phyloP scores from a whole-genome alignment of 2,113 vertebrate species.

The Gopherus flavomarginatus region DNA sequence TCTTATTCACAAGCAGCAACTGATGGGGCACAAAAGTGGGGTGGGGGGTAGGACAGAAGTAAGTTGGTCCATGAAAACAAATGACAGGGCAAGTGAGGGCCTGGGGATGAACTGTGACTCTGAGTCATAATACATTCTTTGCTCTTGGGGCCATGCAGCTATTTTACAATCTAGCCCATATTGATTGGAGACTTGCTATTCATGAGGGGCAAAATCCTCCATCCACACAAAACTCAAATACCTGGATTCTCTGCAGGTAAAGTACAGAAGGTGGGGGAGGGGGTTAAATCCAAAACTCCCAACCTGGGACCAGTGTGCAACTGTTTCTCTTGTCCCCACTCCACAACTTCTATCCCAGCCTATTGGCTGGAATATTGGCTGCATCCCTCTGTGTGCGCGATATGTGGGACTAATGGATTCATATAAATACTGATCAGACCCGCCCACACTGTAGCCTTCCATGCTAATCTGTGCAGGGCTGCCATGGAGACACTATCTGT shows the following conservation, averaged over 20 bases:
- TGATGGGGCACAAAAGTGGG: not conserved
- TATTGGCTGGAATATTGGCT: accelerated
- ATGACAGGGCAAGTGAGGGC: not conserved
- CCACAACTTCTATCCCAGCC: not conserved
- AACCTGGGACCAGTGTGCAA: not conserved
- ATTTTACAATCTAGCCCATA: not conserved
- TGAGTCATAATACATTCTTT: not conserved
- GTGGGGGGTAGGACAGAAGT: not conserved
- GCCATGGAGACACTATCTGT: not conserved
- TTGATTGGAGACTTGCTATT: not conserved
- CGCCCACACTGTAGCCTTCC: not conserved
- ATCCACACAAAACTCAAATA: not conserved
- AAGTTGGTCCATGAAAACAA: not conserved
- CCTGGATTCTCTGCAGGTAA: not conserved
- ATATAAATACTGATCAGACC: not conserved
- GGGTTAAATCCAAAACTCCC: not conserved
- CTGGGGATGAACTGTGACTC: not conserved
- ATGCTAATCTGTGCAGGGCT: not conserved
- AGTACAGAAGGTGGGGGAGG: not conserved
- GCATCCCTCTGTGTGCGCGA: not conserved
- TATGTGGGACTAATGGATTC: not conserved
- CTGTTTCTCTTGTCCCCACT: not conserved
- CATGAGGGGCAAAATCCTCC: not conserved
- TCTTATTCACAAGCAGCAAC: not conserved
- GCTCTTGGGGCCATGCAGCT: not conserved